Conservation (phyloP, 2,797 vertebrate genomes). For the Galago senegalensis region DNA sequence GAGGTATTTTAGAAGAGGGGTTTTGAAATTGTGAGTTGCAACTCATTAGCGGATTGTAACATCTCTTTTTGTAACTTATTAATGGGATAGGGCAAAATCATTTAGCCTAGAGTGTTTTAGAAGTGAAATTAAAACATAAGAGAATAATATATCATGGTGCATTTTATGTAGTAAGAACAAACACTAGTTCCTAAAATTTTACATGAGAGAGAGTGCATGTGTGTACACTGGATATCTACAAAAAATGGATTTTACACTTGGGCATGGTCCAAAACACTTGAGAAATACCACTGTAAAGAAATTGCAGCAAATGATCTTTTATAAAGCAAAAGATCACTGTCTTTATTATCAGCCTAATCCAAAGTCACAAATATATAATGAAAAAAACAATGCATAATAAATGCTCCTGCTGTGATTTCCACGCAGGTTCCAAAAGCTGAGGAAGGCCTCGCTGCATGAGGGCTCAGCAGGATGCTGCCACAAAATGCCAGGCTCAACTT, state of each 20-base stretch:
- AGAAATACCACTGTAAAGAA: constrained; percentile 48
- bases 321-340: constrained; percentile 1
- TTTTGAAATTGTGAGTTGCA: background rate
- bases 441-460: background rate
- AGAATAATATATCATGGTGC: background rate
- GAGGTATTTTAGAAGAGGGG: constrained; percentile 1
- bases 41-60: background rate
- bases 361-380: constrained; percentile 61
- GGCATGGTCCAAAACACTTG: background rate
- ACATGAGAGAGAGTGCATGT: background rate
- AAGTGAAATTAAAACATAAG: background rate
- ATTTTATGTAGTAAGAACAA: constrained; percentile 7
- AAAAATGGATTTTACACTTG: constrained; percentile 20
- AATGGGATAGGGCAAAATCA: background rate
- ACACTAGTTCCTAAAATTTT: constrained; percentile 38
- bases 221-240: background rate
- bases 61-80: constrained; percentile 11
- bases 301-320: constrained; percentile 3
- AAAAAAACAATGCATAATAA: background rate
- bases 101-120: background rate
- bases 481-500: background rate
- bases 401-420: background rate
- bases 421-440: background rate
- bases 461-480: background rate
- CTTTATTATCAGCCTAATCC: constrained; percentile 46